Evolutionary conservation across 2,888 invertebrate genomes (phyloP).

Genomic region (Bhutanitis thaidina): DNA sequence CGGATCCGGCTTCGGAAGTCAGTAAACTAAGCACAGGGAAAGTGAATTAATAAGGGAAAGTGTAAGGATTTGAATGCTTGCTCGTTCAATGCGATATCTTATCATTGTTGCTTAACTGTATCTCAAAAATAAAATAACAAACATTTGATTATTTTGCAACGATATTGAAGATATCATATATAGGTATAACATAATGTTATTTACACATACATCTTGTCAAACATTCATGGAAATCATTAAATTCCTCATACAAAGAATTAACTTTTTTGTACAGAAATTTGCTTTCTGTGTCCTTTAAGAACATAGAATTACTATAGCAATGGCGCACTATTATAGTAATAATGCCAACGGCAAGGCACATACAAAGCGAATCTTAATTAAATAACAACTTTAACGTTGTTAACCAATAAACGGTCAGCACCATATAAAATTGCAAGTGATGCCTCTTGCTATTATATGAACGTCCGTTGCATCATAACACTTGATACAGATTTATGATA

Average conservation of each 20-base stretch:
- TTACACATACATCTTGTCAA: too few relatives aligned
- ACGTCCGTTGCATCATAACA: constrained; percentile 45
- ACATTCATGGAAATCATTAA: too few relatives aligned
- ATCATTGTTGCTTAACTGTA: background rate
- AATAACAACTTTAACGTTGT: constrained; percentile 45
- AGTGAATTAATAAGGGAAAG: constrained; percentile 75
- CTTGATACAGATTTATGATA: constrained; percentile 69
- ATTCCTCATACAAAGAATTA: too few relatives aligned
- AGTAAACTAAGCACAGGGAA: constrained; percentile 46
- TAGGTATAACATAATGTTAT: too few relatives aligned
- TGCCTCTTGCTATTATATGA: background rate
- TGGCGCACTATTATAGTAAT: background rate
- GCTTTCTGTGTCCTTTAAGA: too few relatives aligned
- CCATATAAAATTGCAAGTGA: constrained; percentile 24
- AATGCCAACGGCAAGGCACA: constrained; percentile 12
- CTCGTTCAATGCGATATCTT: constrained; percentile 44
- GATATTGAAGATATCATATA: too few relatives aligned
- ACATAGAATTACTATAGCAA: too few relatives aligned
- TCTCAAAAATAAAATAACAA: too few relatives aligned
- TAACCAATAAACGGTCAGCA: constrained; percentile 37
- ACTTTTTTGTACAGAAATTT: too few relatives aligned
- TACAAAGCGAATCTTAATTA: constrained; percentile 35
- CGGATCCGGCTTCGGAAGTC: constrained; percentile 35
- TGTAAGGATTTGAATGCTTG: constrained; percentile 63
- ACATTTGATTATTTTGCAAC: too few relatives aligned